Evolutionary conservation across 53 echinoderm and acorn worm species (phyloP), one percentile per base, ranked within the genome.

Genomic region (Paracentrotus lividus): DNA sequence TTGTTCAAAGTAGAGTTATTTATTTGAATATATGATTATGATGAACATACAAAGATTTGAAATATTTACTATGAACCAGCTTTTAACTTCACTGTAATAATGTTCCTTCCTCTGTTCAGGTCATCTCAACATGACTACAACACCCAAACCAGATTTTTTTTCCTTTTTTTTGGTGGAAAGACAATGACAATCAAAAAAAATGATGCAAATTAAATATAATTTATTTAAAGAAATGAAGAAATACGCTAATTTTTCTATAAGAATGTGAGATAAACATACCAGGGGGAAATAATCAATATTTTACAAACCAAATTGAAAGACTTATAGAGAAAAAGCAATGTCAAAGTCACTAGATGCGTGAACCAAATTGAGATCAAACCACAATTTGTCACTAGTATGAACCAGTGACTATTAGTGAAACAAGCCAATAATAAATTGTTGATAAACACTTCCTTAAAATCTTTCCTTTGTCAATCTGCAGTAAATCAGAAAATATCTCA

Each of bases 221-320:
- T 42, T 20, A 36, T 42, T n/a, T n/a, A 34, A 40, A 72, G 32
- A 67, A 4, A 67, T 81, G 4, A 81, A 45, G 12, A 47, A 81
- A 81, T 47, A 81, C 26, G 13, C 47, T 81, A 27, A 81, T 23
- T 45, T 81, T 21, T 8, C 16, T 81, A 47, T 24, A 81, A 72
- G 40, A 72, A 72, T 72, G 47, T 81, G 43, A 81, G n/a, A 45
- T 81, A 81, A 81, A 81, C 81, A 81, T 47, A 81, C 81, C 81
- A 24, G 26, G 47, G 27, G 21, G 40, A 81, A n/a, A 47, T 81
- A 10, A 47, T 24, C 47, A 81, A 81, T 81, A 81, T 81, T 81
- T 81, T n/a, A n/a, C n/a, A 81, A 45, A 81, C 12, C 15, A 81
- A 81, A 81, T 34, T n/a, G 81, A 26, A 81, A 27, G 27, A 24